Conservation (phyloP, 2,888 invertebrate species). For the Rhagonycha fulva region DNA sequence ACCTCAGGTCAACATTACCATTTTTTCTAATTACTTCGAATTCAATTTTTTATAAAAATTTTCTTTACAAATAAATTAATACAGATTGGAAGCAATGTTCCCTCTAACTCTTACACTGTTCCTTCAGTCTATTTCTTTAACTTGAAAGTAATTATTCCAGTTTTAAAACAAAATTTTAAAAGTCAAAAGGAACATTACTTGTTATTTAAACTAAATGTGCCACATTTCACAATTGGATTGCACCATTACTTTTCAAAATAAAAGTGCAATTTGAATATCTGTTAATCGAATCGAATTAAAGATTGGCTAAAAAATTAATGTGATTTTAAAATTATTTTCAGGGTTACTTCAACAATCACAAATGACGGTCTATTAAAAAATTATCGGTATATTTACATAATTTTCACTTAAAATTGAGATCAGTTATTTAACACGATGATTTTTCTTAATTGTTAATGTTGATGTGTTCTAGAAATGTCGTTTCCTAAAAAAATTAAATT, state of each 20-base stretch:
- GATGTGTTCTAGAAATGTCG: neutral
- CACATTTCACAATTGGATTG: neutral
- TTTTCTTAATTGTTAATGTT: neutral
- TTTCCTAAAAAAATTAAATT: neutral
- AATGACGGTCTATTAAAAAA: neutral
- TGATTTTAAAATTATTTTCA: neutral
- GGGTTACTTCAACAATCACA: neutral
- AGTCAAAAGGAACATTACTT: neutral
- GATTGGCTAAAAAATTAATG: neutral
- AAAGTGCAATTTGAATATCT: neutral
- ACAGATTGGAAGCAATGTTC: neutral
- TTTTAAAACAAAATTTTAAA: neutral
- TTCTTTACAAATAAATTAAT: neutral
- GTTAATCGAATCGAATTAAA: neutral
- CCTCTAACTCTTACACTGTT: neutral
- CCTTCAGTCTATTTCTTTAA: neutral
- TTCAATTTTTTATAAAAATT: neutral
- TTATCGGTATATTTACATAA: neutral
- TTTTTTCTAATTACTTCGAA: neutral
- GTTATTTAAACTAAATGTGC: neutral
- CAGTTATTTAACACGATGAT: neutral
- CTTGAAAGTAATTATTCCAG: neutral
- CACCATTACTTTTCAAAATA: neutral
- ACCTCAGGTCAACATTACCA: neutral
- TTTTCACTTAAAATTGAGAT: neutral